Evolutionary conservation across 2,888 invertebrate species (phyloP).

Genomic region (Parnassius apollo): DNA sequence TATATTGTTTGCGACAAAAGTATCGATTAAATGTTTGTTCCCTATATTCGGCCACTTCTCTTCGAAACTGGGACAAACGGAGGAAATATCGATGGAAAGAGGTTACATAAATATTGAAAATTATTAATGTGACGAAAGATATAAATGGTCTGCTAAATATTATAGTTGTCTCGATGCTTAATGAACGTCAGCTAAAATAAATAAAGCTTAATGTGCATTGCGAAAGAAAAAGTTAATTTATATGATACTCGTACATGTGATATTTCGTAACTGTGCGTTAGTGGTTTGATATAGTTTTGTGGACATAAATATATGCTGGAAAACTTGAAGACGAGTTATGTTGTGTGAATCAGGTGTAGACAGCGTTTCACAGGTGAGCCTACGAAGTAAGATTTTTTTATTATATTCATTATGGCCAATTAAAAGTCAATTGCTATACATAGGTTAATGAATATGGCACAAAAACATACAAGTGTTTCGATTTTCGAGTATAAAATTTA

Average conservation of each 20-base stretch:
- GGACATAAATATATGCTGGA: slow-evolving; percentile 3
- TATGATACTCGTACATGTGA: slow-evolving; percentile 3
- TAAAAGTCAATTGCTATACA: too few relatives aligned
- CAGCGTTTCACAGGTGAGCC: slow-evolving; percentile 33
- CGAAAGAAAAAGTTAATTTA: slow-evolving; percentile 20
- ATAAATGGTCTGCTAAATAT: slow-evolving; percentile 6
- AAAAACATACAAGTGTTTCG: too few relatives aligned
- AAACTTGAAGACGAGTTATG: slow-evolving; percentile 30
- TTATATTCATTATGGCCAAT: too few relatives aligned
- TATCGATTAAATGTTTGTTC: slow-evolving; percentile 10
- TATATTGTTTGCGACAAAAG: neutral
- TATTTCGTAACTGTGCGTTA: slow-evolving; percentile 14
- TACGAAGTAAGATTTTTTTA: neutral
- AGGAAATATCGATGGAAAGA: slow-evolving; percentile 37
- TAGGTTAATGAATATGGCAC: too few relatives aligned
- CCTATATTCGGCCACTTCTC: slow-evolving; percentile 38
- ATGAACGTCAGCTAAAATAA: slow-evolving; percentile 17
- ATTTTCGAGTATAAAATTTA: too few relatives aligned
- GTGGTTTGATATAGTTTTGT: slow-evolving; percentile 5
- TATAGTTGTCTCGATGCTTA: neutral
- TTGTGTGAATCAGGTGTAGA: slow-evolving; percentile 35
- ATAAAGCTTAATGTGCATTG: slow-evolving; percentile 28
- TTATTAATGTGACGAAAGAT: neutral
- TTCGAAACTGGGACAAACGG: slow-evolving; percentile 39
- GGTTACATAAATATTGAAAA: slow-evolving; percentile 36